Percentiles rank a stretch among this genome's conserved stretches.
phyloP scores from a whole-genome alignment of 2,113 vertebrate species.

The Corvus cornix region DNA sequence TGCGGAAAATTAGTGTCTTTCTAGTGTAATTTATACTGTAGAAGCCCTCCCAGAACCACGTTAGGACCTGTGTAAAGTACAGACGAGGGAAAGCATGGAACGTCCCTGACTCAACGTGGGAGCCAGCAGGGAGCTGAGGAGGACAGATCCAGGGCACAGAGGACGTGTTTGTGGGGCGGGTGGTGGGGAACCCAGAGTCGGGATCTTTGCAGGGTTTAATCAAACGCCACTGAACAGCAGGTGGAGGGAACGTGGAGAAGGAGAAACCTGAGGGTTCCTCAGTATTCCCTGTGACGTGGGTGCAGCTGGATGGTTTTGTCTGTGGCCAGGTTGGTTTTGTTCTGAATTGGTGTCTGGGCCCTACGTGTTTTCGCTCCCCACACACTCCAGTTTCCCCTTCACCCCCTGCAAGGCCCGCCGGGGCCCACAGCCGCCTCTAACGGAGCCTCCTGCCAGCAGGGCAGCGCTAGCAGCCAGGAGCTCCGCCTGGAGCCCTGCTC shows the following conservation, averaged over 20 bases:
- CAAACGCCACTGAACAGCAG: fast-evolving
- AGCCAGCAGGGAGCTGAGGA: not conserved
- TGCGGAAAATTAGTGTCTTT: not conserved
- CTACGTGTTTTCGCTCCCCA: fast-evolving
- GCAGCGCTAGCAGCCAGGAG: fast-evolving
- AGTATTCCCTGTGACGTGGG: not conserved
- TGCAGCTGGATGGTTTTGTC: not conserved
- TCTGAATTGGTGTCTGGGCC: not conserved
- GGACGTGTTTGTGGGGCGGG: fast-evolving
- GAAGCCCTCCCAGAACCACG: not conserved
- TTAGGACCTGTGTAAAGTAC: not conserved
- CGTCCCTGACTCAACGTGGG: fast-evolving
- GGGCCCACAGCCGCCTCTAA: not conserved
- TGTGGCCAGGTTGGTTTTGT: not conserved
- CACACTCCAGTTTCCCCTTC: not conserved
- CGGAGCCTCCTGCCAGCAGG: fast-evolving
- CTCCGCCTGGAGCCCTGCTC: not conserved
- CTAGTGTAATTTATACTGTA: not conserved
- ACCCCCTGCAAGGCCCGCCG: fast-evolving
- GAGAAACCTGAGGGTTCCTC: not conserved
- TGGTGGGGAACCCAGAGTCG: fast-evolving
- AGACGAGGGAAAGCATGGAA: not conserved
- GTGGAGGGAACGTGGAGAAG: not conserved
- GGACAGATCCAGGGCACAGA: not conserved
- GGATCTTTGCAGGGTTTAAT: not conserved